Evolutionary conservation across 2,113 vertebrate genomes (phyloP), one percentile per base, ranked within the genome.

Genomic region (Festucalex cinctus): DNA sequence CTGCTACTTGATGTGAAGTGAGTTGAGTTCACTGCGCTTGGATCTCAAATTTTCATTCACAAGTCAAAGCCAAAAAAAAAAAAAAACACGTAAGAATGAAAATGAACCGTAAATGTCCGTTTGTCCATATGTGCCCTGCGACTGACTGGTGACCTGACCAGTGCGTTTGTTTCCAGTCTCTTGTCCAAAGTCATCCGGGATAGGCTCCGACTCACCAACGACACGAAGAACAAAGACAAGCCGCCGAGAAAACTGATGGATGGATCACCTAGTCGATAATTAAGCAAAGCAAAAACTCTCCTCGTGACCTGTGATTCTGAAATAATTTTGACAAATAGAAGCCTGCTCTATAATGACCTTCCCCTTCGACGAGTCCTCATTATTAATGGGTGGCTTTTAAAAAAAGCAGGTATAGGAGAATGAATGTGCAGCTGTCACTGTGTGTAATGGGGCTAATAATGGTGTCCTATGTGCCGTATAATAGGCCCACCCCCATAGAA

Each of bases 371-470:
- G 64, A 69, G 72, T 70, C 68, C 82, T 84, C 80, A 85, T 90
- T 91, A 90, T 90, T 91, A 89, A 91, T 90, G 82, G 87, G 66
- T 41, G 80, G 74, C 86, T 90, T 89, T 91, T n/a, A n/a, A n/a
- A 89, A 88, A 92, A 88, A 90, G 89, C 88, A 90, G 88, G 89
- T 91, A 88, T 81, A 76, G 83, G 82, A 89, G 86, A 90, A 92
- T 90, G 80, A 90, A 92, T 91, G 91, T 85, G 81, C 53, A 62
- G 78, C 89, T 91, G 89, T 91, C 90, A 90, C 75, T 81, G 88
- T 90, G 90, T 86, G 88, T 92, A 92, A 92, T 92, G 90, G 89
- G 83, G 81, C 90, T 89, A 88, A 91, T 92, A 92, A 92, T 91
- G 89, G 89, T 84, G 77, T 88, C 86, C 86, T 79, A 76, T 72